A percentile compares a stretch with the other conserved stretches of the same genome.
Conservation (phyloP, 2,113 vertebrate genomes). For the Pithys albifrons region DNA sequence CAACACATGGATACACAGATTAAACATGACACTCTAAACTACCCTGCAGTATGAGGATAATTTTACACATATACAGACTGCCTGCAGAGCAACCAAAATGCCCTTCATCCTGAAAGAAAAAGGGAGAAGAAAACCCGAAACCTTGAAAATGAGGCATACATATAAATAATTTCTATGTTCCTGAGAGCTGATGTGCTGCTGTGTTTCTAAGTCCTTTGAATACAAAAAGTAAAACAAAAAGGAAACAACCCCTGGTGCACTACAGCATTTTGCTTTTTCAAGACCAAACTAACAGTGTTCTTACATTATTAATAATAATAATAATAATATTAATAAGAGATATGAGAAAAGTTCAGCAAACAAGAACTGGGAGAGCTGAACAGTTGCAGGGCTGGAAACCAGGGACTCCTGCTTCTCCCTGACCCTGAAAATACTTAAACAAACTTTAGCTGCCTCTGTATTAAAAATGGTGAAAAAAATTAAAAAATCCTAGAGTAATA, state of each 20-base stretch:
- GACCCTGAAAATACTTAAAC: not conserved
- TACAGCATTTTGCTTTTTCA: not conserved
- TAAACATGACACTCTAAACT: not conserved
- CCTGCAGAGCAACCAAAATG: not conserved
- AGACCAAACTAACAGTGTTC: not conserved
- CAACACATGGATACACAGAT: not conserved
- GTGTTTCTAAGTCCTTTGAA: not conserved
- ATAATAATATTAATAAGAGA: not conserved
- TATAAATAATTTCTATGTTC: not conserved
- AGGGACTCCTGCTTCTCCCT: not conserved
- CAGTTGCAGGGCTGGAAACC: not conserved
- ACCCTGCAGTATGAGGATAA: not conserved
- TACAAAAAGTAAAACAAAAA: not conserved
- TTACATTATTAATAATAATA: not conserved
- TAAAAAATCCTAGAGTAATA: not conserved
- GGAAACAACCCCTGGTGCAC: not conserved
- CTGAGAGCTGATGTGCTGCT: not conserved
- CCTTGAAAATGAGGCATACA: not conserved
- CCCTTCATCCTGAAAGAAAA: not conserved
- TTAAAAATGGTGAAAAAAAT: not conserved
- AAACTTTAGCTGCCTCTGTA: not conserved
- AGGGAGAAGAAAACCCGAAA: not conserved
- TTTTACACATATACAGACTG: not conserved
- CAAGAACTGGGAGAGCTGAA: not conserved
- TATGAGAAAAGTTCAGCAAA: not conserved